These are phyloP conservation scores for Coregonus ussuriensis DNA, from an alignment of 2,797 vertebrate genomes.

Conservation along the genomic window DNA sequence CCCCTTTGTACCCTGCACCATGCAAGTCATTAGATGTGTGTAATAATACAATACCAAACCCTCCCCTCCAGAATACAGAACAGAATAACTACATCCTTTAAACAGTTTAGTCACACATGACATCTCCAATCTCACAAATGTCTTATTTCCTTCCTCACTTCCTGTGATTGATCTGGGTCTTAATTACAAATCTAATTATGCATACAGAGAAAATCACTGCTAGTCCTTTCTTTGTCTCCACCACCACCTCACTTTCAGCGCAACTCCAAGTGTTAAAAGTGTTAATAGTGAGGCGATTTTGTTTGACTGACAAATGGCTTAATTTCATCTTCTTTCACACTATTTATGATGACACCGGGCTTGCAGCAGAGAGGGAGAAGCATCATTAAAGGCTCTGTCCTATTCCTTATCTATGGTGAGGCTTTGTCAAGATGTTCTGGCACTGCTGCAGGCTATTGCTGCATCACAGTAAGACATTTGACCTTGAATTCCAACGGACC, in stretches of 20 bases:
- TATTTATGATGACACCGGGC: conserved; percentile 14
- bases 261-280: conserved; percentile 44
- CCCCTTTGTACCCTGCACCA: too few relatives aligned
- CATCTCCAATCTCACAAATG: too few relatives aligned
- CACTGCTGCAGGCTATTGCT: background rate
- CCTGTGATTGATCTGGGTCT: too few relatives aligned
- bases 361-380: conserved; percentile 13
- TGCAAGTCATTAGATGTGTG: too few relatives aligned
- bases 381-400: conserved; percentile 24
- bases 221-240: conserved; percentile 2
- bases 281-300: conserved; percentile 38
- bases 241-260: conserved; percentile 26
- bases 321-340: conserved; percentile 27
- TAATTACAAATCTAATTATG: too few relatives aligned
- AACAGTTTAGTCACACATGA: too few relatives aligned
- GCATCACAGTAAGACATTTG: too few relatives aligned
- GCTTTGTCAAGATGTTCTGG: conserved; percentile 7
- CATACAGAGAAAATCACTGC: background rate
- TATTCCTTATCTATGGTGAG: conserved; percentile 29
- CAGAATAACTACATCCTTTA: too few relatives aligned
- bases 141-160: too few relatives aligned
- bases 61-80: too few relatives aligned
- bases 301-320: conserved; percentile 45
- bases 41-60: too few relatives aligned
- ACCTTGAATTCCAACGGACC: too few relatives aligned